Percentiles rank a stretch among this genome's conserved stretches.
Evolutionary conservation across 1,140 invertebrate genomes (phyloP).

Genomic region (Vanessa tameamea): DNA sequence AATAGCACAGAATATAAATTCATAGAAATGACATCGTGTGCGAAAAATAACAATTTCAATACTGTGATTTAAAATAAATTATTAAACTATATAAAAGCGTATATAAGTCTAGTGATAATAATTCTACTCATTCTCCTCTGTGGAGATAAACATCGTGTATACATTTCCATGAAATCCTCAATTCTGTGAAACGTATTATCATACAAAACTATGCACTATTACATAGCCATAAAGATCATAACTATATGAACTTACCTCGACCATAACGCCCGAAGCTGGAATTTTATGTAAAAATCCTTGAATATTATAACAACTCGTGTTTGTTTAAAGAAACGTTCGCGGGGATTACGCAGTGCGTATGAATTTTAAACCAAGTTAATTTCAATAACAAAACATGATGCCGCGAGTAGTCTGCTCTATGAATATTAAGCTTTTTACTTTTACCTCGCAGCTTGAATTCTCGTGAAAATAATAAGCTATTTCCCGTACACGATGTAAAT

Average conservation of each 20-base stretch:
- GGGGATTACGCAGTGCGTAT: constrained; percentile 40
- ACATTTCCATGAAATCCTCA: too few species aligned
- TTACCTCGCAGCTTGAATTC: not conserved
- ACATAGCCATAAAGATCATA: not conserved
- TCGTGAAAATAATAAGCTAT: constrained; percentile 13
- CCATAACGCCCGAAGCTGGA: constrained; percentile 7
- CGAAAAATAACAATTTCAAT: too few species aligned
- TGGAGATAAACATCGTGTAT: too few species aligned
- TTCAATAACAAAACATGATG: constrained; percentile 44
- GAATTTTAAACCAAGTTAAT: constrained; percentile 48
- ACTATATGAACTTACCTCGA: not conserved
- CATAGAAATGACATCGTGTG: too few species aligned
- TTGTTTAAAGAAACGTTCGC: constrained; percentile 34
- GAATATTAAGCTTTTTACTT: constrained; percentile 38
- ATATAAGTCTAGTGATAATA: too few species aligned
- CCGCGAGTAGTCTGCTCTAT: constrained; percentile 29
- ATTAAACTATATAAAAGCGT: too few species aligned
- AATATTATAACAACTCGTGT: constrained; percentile 23
- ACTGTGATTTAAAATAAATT: too few species aligned
- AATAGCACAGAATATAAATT: too few species aligned
- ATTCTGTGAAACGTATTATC: too few species aligned
- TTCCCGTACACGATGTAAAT: constrained; percentile 1
- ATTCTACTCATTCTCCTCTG: too few species aligned
- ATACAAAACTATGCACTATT: not conserved
- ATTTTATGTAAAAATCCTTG: constrained; percentile 24